A percentile compares a stretch with the other conserved stretches of the same genome.
Conservation (phyloP, 2,113 vertebrate genomes). For the Piprites chloris region DNA sequence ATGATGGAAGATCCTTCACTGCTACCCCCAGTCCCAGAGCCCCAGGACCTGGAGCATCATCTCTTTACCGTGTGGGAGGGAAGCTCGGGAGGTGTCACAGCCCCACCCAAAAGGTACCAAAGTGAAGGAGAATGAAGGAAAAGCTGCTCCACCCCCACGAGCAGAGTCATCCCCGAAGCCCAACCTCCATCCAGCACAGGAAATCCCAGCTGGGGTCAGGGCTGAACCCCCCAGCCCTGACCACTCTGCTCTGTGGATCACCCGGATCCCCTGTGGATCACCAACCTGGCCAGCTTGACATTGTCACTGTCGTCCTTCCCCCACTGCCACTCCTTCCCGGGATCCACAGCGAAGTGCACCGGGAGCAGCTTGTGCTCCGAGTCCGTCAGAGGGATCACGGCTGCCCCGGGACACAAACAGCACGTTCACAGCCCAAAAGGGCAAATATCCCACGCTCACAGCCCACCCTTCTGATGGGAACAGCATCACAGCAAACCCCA, state of each 20-base stretch:
- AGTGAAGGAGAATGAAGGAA: background rate
- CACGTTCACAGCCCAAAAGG: background rate
- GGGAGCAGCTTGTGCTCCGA: constrained; percentile 96
- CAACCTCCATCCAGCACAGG: background rate
- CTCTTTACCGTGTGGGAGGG: fast-evolving
- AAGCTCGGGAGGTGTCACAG: fast-evolving
- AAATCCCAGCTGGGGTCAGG: background rate
- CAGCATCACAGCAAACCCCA: fast-evolving
- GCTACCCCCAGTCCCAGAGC: fast-evolving
- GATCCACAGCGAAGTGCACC: constrained; percentile 94
- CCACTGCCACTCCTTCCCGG: constrained; percentile 95
- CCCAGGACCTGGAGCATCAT: background rate
- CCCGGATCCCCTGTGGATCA: background rate
- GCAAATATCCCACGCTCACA: background rate
- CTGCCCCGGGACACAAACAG: constrained; percentile 47
- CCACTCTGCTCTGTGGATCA: background rate
- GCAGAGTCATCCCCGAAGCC: fast-evolving
- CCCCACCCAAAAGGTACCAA: fast-evolving
- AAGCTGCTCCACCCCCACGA: background rate
- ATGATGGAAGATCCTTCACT: fast-evolving
- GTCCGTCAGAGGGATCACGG: constrained; percentile 94
- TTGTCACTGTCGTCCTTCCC: constrained; percentile 90
- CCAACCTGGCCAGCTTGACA: constrained; percentile 88
- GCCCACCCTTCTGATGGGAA: background rate
- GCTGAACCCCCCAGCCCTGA: fast-evolving